Evolutionary conservation across 2,888 invertebrate genomes (phyloP).

Genomic region (Timema cristinae): DNA sequence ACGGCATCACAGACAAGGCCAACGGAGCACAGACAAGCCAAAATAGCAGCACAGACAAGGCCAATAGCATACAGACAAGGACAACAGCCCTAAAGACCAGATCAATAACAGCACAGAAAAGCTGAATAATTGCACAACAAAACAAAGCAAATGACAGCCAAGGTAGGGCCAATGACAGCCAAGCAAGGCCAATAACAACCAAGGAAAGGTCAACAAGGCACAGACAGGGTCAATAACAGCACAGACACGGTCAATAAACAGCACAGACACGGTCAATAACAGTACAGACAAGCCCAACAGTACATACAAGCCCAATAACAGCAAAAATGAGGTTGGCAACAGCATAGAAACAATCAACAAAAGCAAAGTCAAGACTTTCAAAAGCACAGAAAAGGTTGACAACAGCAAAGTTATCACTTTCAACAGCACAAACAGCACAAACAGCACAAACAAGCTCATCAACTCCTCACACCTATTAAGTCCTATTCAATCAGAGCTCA

Average conservation of each 20-base stretch:
- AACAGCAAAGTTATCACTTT: background rate
- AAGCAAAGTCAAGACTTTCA: background rate
- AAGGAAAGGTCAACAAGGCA: background rate
- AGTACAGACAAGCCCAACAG: background rate
- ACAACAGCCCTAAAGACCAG: no score
- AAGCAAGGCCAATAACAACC: no score
- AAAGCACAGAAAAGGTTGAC: background rate
- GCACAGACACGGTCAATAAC: background rate
- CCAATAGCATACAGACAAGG: no score
- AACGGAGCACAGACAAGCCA: no score
- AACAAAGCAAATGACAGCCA: no score
- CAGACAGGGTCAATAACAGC: background rate
- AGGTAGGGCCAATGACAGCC: no score
- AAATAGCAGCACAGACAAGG: no score
- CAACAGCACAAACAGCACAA: no score
- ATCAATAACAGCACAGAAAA: background rate
- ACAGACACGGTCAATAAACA: background rate
- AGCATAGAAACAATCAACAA: no score
- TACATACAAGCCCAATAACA: background rate
- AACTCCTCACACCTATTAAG: no score
- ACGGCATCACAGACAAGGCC: no score
- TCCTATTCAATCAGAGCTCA: background rate
- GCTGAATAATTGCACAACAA: background rate
- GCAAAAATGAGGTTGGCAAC: background rate
- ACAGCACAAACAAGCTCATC: background rate